Evolutionary conservation across 2,797 vertebrate species (phyloP).

Genomic region (Oreonectes daqikongensis): DNA sequence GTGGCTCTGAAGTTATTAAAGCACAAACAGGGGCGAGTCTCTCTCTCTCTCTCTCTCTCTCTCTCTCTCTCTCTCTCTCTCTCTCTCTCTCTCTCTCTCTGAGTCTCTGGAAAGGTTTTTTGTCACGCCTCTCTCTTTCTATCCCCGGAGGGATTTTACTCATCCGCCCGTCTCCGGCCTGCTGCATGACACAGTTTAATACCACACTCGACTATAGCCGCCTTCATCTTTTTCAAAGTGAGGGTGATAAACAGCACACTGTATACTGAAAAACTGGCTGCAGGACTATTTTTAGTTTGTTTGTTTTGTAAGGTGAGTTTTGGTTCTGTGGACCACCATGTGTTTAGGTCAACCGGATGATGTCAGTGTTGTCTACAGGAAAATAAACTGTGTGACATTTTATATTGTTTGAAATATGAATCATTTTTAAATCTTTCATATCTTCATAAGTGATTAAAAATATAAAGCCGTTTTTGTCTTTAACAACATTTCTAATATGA

Average conservation of each 20-base stretch:
- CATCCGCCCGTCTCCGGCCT: constrained; percentile 24
- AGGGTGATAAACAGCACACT: background rate
- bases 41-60: constrained; percentile 14
- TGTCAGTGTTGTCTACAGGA: background rate
- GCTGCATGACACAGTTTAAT: constrained; percentile 8
- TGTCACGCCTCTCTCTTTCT: constrained; percentile 26
- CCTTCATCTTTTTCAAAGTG: constrained; percentile 18
- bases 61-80: constrained; percentile 19
- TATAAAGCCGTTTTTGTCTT: no score
- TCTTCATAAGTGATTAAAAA: no score
- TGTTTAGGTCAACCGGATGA: no score
- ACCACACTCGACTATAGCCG: background rate
- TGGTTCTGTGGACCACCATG: no score
- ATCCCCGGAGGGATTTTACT: constrained; percentile 31
- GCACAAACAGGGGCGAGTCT: background rate
- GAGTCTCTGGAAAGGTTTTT: background rate
- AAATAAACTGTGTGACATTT: background rate
- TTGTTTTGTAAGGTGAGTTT: constrained; percentile 7
- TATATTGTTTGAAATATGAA: background rate
- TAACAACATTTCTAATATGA: no score
- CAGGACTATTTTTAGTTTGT: constrained; percentile 14
- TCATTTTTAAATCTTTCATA: no score
- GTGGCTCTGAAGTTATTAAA: constrained; percentile 19
- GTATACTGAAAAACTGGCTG: background rate
- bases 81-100: background rate